phyloP scores from a whole-genome alignment of 2,888 invertebrate species.

The Temnothorax unifasciatus region DNA sequence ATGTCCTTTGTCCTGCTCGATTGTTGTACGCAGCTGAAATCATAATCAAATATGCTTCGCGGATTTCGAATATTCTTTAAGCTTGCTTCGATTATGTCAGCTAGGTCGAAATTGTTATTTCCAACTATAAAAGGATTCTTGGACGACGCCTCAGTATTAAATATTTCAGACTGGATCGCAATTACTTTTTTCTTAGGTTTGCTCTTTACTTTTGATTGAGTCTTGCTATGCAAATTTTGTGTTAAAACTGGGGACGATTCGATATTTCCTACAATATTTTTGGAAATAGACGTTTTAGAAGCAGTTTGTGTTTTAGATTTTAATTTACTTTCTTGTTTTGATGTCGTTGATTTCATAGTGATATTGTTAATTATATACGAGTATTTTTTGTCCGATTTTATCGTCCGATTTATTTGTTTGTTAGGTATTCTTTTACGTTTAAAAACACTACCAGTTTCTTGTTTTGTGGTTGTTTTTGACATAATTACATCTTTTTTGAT shows the following conservation, averaged over 20 bases:
- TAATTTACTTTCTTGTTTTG: conserved; percentile 4
- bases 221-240: background rate
- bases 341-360: background rate
- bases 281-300: background rate
- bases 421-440: background rate
- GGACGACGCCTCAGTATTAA: conserved; percentile 36
- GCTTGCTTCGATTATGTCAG: conserved; percentile 70
- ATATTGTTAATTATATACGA: conserved; percentile 20
- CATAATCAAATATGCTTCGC: conserved; percentile 67
- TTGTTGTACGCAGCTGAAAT: conserved; percentile 61
- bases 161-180: conserved; percentile 64
- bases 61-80: conserved; percentile 68
- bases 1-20: conserved; percentile 27
- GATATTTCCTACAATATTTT: background rate
- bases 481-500: conserved; percentile 1
- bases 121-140: conserved; percentile 20
- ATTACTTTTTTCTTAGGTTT: conserved; percentile 60
- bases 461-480: background rate
- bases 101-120: conserved; percentile 61
- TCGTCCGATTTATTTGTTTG: background rate
- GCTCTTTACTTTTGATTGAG: conserved; percentile 29
- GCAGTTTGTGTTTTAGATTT: background rate
- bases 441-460: background rate
- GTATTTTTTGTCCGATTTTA: background rate
- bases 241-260: background rate